These are phyloP conservation scores for Corbicula japonica DNA, from an alignment of 2,888 invertebrate genomes.

Conservation along the genomic window DNA sequence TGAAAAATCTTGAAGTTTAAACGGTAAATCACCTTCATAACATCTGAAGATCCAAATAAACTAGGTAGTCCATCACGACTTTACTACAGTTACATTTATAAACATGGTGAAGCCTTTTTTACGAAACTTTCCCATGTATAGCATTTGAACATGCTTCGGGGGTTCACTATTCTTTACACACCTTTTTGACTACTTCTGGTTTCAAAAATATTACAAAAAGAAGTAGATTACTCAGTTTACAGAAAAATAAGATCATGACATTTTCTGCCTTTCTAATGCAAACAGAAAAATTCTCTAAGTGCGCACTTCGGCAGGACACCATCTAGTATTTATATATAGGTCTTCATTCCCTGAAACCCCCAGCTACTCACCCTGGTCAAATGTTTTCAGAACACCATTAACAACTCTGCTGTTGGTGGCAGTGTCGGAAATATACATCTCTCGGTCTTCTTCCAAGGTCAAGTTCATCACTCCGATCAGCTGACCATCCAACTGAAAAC, in stretches of 20 bases:
- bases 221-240: neutral
- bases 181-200: neutral
- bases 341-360: neutral
- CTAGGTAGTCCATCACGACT: no score
- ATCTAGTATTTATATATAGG: neutral
- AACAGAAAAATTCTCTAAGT: no score
- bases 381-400: constrained; percentile 47
- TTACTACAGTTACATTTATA: no score
- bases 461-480: constrained; percentile 76
- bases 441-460: constrained; percentile 69
- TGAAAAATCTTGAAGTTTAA: no score
- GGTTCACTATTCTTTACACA: no score
- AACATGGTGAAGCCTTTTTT: no score
- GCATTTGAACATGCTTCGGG: no score
- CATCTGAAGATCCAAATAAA: no score
- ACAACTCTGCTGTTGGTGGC: constrained; percentile 72
- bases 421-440: constrained; percentile 60
- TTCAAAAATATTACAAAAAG: neutral
- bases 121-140: no score
- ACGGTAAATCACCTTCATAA: no score
- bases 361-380: constrained; percentile 26
- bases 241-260: neutral
- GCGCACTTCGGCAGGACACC: no score
- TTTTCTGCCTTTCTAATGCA: no score
- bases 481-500: constrained; percentile 68